Conservation (phyloP, 2,113 vertebrate genomes). For the Thryonomys swinderianus region DNA sequence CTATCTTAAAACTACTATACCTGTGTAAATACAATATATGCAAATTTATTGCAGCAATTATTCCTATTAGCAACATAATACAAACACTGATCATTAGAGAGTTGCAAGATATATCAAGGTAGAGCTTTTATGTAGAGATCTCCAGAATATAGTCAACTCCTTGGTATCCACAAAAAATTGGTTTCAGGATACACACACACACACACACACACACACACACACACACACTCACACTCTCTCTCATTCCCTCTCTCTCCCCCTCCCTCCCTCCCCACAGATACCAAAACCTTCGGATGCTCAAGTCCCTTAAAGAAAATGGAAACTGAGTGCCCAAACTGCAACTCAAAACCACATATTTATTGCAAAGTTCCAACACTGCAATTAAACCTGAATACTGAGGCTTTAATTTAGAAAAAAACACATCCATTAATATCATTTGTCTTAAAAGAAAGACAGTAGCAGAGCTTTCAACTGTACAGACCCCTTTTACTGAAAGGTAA, state of each 20-base stretch:
- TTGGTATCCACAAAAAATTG: not conserved
- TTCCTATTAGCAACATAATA: not conserved
- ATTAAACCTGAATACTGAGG: not conserved
- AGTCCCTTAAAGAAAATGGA: not conserved
- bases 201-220: not conserved
- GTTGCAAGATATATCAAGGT: not conserved
- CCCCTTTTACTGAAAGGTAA: not conserved
- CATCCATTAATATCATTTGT: not conserved
- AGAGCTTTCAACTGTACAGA: not conserved
- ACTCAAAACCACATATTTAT: not conserved
- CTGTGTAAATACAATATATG: not conserved
- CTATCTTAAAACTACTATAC: not conserved
- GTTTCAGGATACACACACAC: not conserved
- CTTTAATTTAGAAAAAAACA: not conserved
- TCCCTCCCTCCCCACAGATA: not conserved
- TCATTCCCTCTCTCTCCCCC: too few relatives aligned
- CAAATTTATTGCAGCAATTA: not conserved
- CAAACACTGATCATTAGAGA: not conserved
- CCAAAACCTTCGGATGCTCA: not conserved
- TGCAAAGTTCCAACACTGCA: not conserved
- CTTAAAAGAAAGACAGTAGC: not conserved
- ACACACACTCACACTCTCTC: too few relatives aligned
- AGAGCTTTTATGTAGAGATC: not conserved
- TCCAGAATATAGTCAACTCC: not conserved
- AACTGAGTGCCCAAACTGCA: not conserved